Evolutionary conservation across 2,113 vertebrate species (phyloP), one percentile per base, ranked within the genome.

Genomic region (Plecturocebus donacophilus): DNA sequence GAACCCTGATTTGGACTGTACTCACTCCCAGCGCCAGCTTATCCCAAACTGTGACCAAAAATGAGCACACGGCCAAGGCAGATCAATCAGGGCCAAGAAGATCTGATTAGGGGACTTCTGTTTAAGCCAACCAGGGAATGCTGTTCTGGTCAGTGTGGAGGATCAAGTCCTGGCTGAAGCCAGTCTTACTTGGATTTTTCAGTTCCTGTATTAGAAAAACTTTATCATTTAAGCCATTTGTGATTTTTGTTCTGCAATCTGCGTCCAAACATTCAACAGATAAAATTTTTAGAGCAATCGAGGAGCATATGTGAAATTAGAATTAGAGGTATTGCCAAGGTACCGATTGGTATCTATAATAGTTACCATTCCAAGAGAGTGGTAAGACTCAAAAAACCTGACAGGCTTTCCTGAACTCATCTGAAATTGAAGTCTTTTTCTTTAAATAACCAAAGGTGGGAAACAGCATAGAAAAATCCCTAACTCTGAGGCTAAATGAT

Each of bases 361-460:
- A 66, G n/a, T 17, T 54, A 58, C 23, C 20, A 52, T 75, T 68
- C 35, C 30, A 81, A 89, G 20, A 93, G 84, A 89, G 35, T 42
- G 2, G 45, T n/a, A 66, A 77, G 79, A 90, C 35, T 85, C 7
- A 64, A 93, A 94, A 77, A 68, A 64, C 10, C 40, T 47, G 6
- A 42, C 66, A 21, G 54, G 13, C 25, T 82, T 61, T 71, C 61
- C 42, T 38, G 66, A 93, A 68, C 13, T 84, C 38, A 87, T 32
- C 27, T 49, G 81, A 64, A 66, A 94, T 77, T 25, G 81, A 85
- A 54, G 38, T 35, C 32, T 87, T 40, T 79, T 47, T 90, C 42
- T 82, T 95, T 87, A 81, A 92, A 89, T 38, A 89, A 82, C 8
- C 73, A 87, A 82, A 86, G 68, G 52, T 79, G n/a, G 47, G 30